These are phyloP conservation scores for Nylanderia fulva DNA, from an alignment of 1,140 invertebrate species.

Conservation along the genomic window DNA sequence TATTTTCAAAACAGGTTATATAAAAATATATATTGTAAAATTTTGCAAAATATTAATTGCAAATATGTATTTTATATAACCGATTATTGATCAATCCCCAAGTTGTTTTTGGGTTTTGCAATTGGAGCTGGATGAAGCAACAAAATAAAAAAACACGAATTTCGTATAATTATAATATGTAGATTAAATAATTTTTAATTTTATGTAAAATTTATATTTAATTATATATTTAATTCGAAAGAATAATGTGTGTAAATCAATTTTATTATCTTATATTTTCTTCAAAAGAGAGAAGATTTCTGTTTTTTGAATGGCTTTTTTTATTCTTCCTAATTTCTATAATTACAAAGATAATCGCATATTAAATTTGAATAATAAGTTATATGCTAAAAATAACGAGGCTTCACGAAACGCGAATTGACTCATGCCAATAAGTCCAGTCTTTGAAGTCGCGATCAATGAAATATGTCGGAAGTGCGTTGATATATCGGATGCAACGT, in stretches of 20 bases:
- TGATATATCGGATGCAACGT: constrained; percentile 5
- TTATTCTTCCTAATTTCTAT: neutral
- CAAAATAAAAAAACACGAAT: constrained; percentile 1
- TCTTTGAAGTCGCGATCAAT: constrained; percentile 39
- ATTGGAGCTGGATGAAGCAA: neutral
- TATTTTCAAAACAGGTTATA: constrained; percentile 2
- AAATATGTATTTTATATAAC: neutral
- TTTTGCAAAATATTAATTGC: constrained; percentile 22
- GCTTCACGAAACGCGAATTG: neutral
- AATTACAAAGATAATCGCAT: neutral
- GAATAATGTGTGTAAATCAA: neutral
- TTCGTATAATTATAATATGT: neutral
- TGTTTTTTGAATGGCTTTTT: neutral
- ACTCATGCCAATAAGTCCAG: constrained; percentile 11
- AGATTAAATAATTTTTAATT: neutral
- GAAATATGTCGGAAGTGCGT: constrained; percentile 19
- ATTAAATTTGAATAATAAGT: neutral
- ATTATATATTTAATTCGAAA: neutral
- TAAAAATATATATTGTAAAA: constrained; percentile 1
- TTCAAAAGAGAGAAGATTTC: neutral
- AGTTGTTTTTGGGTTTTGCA: constrained; percentile 10
- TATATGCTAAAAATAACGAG: neutral
- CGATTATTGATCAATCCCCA: neutral
- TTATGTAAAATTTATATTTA: neutral
- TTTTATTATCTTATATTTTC: neutral